Conservation (phyloP, 2,888 invertebrate genomes). For the Pinctada fucata region DNA sequence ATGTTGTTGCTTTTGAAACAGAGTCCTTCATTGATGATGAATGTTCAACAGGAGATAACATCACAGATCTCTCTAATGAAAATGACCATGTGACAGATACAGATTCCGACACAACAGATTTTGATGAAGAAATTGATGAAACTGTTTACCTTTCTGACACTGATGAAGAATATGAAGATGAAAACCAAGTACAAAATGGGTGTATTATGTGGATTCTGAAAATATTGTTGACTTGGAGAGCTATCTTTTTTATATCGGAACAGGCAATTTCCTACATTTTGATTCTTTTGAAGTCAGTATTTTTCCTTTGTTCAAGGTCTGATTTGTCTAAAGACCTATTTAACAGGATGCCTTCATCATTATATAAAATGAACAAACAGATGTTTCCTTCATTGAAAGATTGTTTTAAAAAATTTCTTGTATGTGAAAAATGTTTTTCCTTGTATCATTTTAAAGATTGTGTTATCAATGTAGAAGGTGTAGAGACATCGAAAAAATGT, state of each 20-base stretch:
- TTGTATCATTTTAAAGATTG: constrained; percentile 14
- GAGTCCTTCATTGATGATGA: too few species aligned
- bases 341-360: constrained; percentile 10
- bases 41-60: background rate
- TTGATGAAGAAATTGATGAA: constrained; percentile 10
- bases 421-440: constrained; percentile 18
- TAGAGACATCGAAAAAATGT: constrained; percentile 12
- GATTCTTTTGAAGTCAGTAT: constrained; percentile 13
- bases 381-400: constrained; percentile 7
- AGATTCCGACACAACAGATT: background rate
- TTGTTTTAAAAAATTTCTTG: constrained; percentile 6
- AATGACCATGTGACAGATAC: background rate
- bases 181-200: background rate
- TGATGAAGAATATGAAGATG: constrained; percentile 4
- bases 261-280: constrained; percentile 12
- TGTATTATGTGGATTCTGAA: constrained; percentile 9
- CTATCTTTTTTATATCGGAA: constrained; percentile 11
- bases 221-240: constrained; percentile 6
- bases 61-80: background rate
- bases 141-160: background rate
- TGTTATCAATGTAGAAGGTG: constrained; percentile 10
- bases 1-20: too few species aligned
- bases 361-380: constrained; percentile 13
- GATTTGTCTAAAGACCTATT: constrained; percentile 17
- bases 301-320: constrained; percentile 13